phyloP scores from a whole-genome alignment of 2,113 vertebrate genomes.

The Phrynosoma platyrhinos region DNA sequence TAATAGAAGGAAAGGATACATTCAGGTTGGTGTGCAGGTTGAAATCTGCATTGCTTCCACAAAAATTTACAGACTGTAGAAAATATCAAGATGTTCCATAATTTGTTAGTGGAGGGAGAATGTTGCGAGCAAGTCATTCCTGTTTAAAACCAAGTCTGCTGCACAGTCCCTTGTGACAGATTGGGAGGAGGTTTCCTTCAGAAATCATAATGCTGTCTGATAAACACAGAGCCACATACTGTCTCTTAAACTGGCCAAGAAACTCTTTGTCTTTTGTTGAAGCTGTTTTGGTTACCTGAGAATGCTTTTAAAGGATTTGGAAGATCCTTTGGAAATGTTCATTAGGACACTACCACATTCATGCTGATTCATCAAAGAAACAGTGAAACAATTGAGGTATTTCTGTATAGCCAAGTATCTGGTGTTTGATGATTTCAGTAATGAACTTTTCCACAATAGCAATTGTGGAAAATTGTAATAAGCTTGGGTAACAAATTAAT shows the following conservation, averaged over 20 bases:
- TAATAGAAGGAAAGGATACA: not conserved
- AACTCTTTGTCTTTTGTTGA: not conserved
- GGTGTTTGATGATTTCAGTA: too few relatives aligned
- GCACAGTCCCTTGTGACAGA: not conserved
- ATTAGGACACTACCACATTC: too few relatives aligned
- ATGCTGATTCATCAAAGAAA: too few relatives aligned
- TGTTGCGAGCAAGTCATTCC: not conserved
- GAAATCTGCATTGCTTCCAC: not conserved
- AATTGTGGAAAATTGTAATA: too few relatives aligned
- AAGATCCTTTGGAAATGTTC: not conserved
- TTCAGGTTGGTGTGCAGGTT: not conserved
- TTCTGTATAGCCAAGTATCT: too few relatives aligned
- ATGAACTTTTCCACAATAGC: too few relatives aligned
- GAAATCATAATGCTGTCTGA: not conserved
- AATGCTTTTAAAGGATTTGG: conserved; percentile 29
- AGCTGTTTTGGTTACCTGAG: not conserved
- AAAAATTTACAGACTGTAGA: too few relatives aligned
- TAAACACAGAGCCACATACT: not conserved
- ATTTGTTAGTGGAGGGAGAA: not conserved
- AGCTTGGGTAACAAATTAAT: not conserved
- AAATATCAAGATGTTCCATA: not conserved
- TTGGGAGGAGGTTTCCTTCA: not conserved
- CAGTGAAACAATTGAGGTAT: too few relatives aligned
- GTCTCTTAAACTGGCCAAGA: too few relatives aligned
- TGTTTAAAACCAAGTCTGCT: not conserved